Evolutionary conservation across 2,797 vertebrate species (phyloP), one percentile per base, ranked within the genome.

Genomic region (Meriones psammophilus): DNA sequence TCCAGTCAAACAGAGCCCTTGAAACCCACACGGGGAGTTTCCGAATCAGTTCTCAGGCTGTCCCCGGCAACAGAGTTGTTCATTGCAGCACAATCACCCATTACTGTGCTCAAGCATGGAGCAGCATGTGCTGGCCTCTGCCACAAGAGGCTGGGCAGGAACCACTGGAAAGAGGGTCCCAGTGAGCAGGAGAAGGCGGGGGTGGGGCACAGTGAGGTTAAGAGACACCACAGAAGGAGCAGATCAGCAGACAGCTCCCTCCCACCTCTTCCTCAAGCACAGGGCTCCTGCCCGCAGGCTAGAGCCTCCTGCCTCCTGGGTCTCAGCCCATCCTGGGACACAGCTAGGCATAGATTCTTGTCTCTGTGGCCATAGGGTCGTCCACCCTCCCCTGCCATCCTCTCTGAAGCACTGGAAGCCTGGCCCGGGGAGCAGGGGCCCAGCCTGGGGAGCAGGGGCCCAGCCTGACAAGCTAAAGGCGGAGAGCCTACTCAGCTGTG

Each of bases 11-110:
- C 66, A 20, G 89, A 46, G 12, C 50, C 73, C 69, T 30, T 18
- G 14, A 86, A 95, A 88, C 79, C 58, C 77, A 39, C 14, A 36
- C 1, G 0, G 92, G 97, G 96, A 91, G 22, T 97, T 97, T 97
- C 96, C 95, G 60, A 36, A 5, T 78, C 0, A 0, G 22, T 15
- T 13, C 58, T 18, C 17, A 46, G 50, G 39, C 2, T 0, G 39
- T 56, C 33, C 60, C 13, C 0, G 5, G 5, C 54, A 56, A 54
- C 56, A 33, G 74, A 68, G 46, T 26, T 68, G 39, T n/a, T 81
- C 8, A 64, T 66, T 64, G 1, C 15, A 4, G 22, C 2, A 7
- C 20, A 7, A 50, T 8, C 13, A 69, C 42, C 24, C n/a, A 39
- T 39, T 26, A 18, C 24, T n/a, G 39, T 4, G 17, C 13, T 56